Evolutionary conservation across 1,140 invertebrate genomes (phyloP).

Genomic region (Calycopis cecrops): DNA sequence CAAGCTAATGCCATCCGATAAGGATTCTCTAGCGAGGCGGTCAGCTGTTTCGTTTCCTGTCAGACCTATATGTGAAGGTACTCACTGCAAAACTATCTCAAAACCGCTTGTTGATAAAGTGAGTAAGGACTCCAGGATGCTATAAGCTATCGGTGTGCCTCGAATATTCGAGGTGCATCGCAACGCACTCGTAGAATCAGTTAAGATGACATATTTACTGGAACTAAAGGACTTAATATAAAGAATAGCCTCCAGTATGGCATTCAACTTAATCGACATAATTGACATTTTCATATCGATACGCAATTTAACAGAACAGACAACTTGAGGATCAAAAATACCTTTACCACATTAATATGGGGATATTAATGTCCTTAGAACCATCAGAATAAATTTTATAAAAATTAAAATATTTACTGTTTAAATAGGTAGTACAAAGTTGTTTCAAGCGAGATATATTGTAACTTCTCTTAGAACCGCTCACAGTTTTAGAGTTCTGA

Average conservation of each 20-base stretch:
- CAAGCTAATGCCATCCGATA: not conserved
- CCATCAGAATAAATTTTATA: not conserved
- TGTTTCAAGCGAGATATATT: not conserved
- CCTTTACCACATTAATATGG: too few relatives aligned
- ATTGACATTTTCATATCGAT: not conserved
- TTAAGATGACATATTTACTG: not conserved
- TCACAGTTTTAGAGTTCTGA: not conserved
- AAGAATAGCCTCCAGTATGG: not conserved
- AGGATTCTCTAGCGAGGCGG: not conserved
- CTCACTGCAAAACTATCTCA: not conserved
- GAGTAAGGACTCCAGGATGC: not conserved
- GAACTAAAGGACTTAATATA: not conserved
- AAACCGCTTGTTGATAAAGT: not conserved
- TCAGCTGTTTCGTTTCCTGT: not conserved
- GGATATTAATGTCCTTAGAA: not conserved
- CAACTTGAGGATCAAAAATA: not conserved
- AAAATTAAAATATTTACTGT: too few relatives aligned
- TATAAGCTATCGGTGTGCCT: not conserved
- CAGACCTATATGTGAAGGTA: not conserved
- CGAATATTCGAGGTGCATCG: conserved; percentile 1
- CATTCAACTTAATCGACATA: not conserved
- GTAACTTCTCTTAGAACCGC: not conserved
- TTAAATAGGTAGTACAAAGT: not conserved
- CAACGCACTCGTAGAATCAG: not conserved
- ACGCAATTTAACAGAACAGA: too few relatives aligned